Conservation (phyloP, 2,888 invertebrate species). For the Platycnemis pennipes region DNA sequence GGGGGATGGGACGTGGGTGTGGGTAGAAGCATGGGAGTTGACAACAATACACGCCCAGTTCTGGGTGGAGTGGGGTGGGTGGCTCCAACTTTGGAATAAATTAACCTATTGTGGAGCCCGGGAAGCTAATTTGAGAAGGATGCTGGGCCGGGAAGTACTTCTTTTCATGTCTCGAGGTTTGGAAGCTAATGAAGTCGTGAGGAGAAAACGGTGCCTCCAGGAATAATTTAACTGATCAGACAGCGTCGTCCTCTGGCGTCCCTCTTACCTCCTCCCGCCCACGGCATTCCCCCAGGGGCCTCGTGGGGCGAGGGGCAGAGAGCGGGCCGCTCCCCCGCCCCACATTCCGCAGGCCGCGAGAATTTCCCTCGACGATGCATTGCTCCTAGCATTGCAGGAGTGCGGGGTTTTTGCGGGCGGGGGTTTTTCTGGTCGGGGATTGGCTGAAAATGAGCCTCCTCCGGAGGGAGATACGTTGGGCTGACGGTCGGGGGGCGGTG, state of each 20-base stretch:
- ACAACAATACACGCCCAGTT: constrained; percentile 63
- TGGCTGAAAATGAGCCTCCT: constrained; percentile 53
- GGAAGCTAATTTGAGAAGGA: constrained; percentile 73
- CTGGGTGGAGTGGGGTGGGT: constrained; percentile 28
- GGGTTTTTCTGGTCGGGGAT: too few species aligned
- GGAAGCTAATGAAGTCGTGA: constrained; percentile 68
- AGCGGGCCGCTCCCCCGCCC: neutral
- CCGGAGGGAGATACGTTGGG: neutral
- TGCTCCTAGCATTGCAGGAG: constrained; percentile 31
- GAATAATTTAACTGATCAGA: constrained; percentile 69
- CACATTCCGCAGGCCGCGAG: constrained; percentile 42
- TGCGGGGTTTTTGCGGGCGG: neutral
- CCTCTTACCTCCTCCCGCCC: neutral
- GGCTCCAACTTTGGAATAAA: constrained; percentile 72
- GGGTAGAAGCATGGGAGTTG: constrained; percentile 34
- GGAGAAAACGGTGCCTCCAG: constrained; percentile 64
- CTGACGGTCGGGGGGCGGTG: neutral
- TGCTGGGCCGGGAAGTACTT: constrained; percentile 60
- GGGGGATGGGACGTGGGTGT: neutral
- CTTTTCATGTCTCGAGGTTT: constrained; percentile 69
- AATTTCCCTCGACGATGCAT: constrained; percentile 17
- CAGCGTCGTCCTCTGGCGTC: constrained; percentile 37
- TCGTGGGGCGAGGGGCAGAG: neutral
- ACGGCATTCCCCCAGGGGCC: constrained; percentile 9
- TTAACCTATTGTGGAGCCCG: constrained; percentile 72